phyloP scores from a whole-genome alignment of 2,888 invertebrate species.

The Periphyllus acericola region DNA sequence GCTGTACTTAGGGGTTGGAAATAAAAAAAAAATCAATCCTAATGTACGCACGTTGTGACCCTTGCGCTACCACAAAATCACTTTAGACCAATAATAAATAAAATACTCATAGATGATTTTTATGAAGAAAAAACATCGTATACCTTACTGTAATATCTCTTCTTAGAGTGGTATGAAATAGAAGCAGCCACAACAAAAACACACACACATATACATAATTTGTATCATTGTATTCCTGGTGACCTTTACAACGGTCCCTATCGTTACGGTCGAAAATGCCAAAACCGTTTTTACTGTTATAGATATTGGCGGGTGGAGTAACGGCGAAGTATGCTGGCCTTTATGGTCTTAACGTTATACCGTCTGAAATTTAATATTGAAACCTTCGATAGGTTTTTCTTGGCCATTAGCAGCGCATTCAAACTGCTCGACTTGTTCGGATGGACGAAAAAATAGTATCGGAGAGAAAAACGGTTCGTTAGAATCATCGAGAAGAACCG shows the following conservation, averaged over 20 bases:
- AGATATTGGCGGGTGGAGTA: neutral
- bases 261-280: neutral
- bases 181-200: neutral
- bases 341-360: neutral
- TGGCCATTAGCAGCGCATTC: slow-evolving; percentile 35
- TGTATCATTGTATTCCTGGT: neutral
- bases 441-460: neutral
- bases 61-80: neutral
- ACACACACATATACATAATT: neutral
- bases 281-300: neutral
- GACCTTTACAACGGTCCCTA: neutral
- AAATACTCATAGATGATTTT: neutral
- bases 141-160: neutral
- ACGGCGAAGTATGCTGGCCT: neutral
- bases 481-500: slow-evolving; percentile 38
- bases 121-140: neutral
- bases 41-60: neutral
- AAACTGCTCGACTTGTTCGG: neutral
- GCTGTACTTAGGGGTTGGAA: neutral
- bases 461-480: slow-evolving; percentile 8
- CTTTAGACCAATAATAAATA: too few species aligned
- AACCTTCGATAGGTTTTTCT: slow-evolving; percentile 13
- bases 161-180: neutral
- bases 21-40: neutral
- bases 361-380: slow-evolving; percentile 8